Base-by-base conservation (phyloP, 1,140 invertebrate genomes). In the Bilobella aurantiaca region DNA sequence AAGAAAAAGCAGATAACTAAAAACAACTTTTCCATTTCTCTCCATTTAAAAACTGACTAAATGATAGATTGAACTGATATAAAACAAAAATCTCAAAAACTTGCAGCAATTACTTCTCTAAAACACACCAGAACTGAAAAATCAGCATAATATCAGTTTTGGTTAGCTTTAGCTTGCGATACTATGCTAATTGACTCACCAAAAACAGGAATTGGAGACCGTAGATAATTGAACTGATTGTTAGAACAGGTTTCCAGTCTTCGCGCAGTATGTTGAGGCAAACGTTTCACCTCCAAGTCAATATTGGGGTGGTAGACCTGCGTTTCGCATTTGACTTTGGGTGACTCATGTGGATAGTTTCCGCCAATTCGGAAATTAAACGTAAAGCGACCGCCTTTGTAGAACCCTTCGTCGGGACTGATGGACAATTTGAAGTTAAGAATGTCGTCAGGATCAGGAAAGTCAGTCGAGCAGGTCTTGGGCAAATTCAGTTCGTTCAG, bases 191-290 rank as follows among this genome's bases (percentile, higher is more conserved):
- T 62, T 59, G n/a, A 80, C 83, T 83, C 83, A 93, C 91, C 83
- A 97, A 81, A 77, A 98, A 98, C 72, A 98, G 85, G 85, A 96
- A 97, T 76, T 97, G 94, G 71, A 98, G 82, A 70, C 95, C 95
- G 84, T 98, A 98, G 58, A 98, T 91, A 79, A 98, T 93, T 65
- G 94, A 95, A 78, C 96, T 98, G 70, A 98, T 93, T 49, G 94
- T 97, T 62, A 98, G 83, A 65, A 98, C 95, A 68, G 95, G 95
- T 79, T 98, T 98, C 95, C 95, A 98, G 80, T 98, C 95, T 85
- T 98, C 95, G 75, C 95, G 83, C 65, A 96, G 79, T 75, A 96
- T 96, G 79, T 96, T 96, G 59, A 96, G 80, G 75, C 93, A 96
- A 3, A 96, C 91, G 81, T 96, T 95, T 58, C 93, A n/a, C 93